Percentiles rank a stretch among this genome's conserved stretches.
Conservation (phyloP, 35 echinoderm and acorn worm species). For the Heliocidaris tuberculata region DNA sequence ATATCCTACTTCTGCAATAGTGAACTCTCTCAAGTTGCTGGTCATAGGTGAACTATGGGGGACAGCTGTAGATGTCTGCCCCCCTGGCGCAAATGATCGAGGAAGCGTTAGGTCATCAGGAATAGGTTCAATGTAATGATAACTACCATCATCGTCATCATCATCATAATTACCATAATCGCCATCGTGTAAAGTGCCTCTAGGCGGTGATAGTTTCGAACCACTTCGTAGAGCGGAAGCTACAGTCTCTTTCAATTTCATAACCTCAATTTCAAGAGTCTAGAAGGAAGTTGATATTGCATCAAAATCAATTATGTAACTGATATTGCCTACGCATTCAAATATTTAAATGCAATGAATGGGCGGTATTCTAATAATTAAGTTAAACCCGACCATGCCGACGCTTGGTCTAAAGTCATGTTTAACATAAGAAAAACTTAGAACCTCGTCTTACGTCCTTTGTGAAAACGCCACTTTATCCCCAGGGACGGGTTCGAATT, state of each 20-base stretch:
- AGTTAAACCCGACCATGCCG: too few relatives aligned
- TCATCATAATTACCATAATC: neutral
- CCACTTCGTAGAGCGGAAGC: neutral
- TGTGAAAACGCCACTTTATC: too few relatives aligned
- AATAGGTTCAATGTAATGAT: neutral
- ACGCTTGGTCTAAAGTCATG: too few relatives aligned
- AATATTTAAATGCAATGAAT: too few relatives aligned
- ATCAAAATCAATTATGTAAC: neutral
- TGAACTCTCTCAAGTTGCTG: neutral
- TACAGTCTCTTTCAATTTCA: neutral
- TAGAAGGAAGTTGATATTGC: neutral
- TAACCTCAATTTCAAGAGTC: neutral
- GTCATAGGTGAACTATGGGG: neutral
- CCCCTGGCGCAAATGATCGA: neutral
- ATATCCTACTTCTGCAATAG: neutral
- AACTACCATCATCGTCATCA: neutral
- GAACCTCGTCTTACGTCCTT: too few relatives aligned
- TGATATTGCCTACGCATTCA: too few relatives aligned
- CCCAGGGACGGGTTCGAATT: too few relatives aligned
- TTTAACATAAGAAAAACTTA: too few relatives aligned
- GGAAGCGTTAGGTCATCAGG: neutral
- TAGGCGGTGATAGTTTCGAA: neutral
- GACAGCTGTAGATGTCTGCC: neutral
- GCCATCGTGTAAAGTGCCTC: neutral
- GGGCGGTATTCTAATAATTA: too few relatives aligned